Conservation (phyloP, 2,888 invertebrate species). For the Athalia cordata region DNA sequence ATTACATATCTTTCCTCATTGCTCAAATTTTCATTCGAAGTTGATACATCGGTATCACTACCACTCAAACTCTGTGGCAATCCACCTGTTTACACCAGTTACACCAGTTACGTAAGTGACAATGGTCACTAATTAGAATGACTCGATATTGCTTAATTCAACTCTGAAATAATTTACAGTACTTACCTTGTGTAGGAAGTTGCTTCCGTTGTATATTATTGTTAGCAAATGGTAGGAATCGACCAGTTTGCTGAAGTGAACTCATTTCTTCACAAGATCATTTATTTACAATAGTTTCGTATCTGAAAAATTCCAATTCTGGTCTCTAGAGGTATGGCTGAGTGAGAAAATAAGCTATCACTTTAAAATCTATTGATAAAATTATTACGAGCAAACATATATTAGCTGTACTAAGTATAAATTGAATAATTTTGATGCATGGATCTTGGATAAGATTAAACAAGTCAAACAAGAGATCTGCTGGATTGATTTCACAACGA, state of each 20-base stretch:
- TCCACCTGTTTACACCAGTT: conserved; percentile 71
- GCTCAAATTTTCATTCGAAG: conserved; percentile 92
- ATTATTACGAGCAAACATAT: too few relatives aligned
- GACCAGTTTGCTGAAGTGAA: conserved; percentile 79
- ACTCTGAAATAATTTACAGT: not conserved
- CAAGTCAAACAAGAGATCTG: too few relatives aligned
- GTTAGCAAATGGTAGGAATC: conserved; percentile 78
- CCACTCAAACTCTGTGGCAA: conserved; percentile 88
- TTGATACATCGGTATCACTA: conserved; percentile 92
- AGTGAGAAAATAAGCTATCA: not conserved
- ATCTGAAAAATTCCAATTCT: conserved; percentile 71
- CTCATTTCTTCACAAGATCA: conserved; percentile 75
- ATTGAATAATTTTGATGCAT: too few relatives aligned
- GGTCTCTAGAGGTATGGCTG: not conserved
- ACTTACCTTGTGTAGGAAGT: conserved; percentile 73
- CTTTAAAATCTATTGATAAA: too few relatives aligned
- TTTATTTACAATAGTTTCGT: conserved; percentile 62
- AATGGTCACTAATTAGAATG: not conserved
- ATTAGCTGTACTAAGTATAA: too few relatives aligned
- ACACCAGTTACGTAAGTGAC: too few relatives aligned
- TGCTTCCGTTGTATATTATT: conserved; percentile 79
- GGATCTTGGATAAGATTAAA: too few relatives aligned
- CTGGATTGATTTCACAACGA: too few relatives aligned
- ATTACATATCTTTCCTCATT: conserved; percentile 90
- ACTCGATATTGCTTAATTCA: not conserved